A percentile compares a stretch with the other conserved stretches of the same genome.
Evolutionary conservation across 2,797 vertebrate genomes (phyloP).

Genomic region (Mus minutoides): DNA sequence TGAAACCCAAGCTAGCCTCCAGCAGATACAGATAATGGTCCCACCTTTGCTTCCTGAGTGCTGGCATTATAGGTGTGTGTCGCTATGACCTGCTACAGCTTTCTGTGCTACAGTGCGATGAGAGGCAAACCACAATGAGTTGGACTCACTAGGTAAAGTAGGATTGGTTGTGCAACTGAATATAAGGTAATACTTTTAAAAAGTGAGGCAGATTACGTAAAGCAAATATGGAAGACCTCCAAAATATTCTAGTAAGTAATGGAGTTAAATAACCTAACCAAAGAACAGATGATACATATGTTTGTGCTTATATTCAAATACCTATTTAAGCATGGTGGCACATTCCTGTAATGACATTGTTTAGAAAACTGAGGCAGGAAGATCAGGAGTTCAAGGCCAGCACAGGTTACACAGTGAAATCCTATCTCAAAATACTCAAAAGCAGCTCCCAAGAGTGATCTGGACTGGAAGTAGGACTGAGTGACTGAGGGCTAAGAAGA

Average conservation of each 20-base stretch:
- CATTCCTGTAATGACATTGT: not conserved
- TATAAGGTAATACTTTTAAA: not conserved
- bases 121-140: constrained; percentile 11
- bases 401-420: not conserved
- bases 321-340: not conserved
- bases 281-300: not conserved
- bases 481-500: not conserved
- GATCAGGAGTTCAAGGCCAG: no score
- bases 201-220: constrained; percentile 5
- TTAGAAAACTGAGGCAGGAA: not conserved
- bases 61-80: not conserved
- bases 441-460: not conserved
- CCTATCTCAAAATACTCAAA: not conserved
- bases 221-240: not conserved
- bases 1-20: not conserved
- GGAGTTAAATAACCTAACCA: not conserved
- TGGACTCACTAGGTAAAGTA: constrained; percentile 2
- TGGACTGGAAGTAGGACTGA: not conserved
- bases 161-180: not conserved
- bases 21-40: not conserved
- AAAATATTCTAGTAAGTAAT: not conserved
- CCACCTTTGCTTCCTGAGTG: not conserved
- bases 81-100: not conserved
- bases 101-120: constrained; percentile 21
- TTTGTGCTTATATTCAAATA: constrained; percentile 16